Evolutionary conservation across 2,113 vertebrate genomes (phyloP), one percentile per base, ranked within the genome.

Genomic region (Kryptolebias marmoratus): DNA sequence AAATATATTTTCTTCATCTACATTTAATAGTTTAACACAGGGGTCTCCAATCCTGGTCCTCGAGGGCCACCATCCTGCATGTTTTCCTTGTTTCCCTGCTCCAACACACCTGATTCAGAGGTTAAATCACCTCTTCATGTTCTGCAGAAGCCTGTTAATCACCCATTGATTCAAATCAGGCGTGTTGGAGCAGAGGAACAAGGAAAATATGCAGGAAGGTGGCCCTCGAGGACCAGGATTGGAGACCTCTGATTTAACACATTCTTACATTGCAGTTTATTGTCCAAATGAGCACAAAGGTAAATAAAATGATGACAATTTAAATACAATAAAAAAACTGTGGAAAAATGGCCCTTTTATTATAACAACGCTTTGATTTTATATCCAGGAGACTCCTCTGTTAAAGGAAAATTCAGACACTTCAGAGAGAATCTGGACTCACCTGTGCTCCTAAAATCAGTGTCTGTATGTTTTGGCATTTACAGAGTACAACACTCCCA

Each of bases 381-480:
- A 36, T 11, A 16, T 42, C 30, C 61, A 64, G 72, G 22, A 48
- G 65, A 57, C 9, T 57, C 50, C 5, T 55, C 18, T 61, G 77
- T 47, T 10, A 47, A 72, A 10, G 28, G 28, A 42, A 44, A 49
- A 48, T 67, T 50, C 59, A 60, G 56, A 3, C 61, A 18, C 31
- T 28, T 28, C 9, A 65, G 53, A 31, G 42, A 18, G 39, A 63
- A 60, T 74, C 30, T 14, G 75, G 68, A 52, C 45, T 66, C 36
- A 64, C 54, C 53, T 14, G 7, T 68, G 56, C 49, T 61, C 27
- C 55, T 68, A 52, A 58, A 67, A 2, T 72, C 71, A 68, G 44
- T 54, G 50, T 65, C 49, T 56, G 31, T 57, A 39, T 81, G 60
- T 82, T 89, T 90, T 90, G 88, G 87, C 87, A 88, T 89, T 84